These are phyloP conservation scores for Caenorhabditis virilis DNA, from an alignment of 2,888 invertebrate genomes.

Conservation along the genomic window DNA sequence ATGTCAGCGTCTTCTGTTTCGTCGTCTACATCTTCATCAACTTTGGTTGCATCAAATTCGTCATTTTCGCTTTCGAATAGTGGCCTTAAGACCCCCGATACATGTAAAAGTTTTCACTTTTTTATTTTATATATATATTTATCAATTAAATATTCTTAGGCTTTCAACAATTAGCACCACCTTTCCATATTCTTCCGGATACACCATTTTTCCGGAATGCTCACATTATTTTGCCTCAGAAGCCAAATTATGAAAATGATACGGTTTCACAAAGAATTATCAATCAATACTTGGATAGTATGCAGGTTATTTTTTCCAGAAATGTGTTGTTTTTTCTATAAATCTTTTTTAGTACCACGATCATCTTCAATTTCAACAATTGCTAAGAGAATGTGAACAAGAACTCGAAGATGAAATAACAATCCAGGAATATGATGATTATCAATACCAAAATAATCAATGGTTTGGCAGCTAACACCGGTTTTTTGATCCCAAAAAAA, in stretches of 20 bases:
- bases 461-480: too few species aligned
- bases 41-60: background rate
- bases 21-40: background rate
- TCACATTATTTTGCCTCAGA: slow-evolving; percentile 36
- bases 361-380: too few species aligned
- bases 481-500: too few species aligned
- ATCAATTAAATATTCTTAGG: slow-evolving; percentile 4
- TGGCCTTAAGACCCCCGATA: too few species aligned
- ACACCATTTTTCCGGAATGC: slow-evolving; percentile 48
- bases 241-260: background rate
- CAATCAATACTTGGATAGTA: slow-evolving; percentile 39
- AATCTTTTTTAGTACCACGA: too few species aligned
- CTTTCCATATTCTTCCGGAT: slow-evolving; percentile 44
- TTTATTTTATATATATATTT: background rate
- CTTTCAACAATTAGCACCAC: slow-evolving; percentile 32
- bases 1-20: background rate
- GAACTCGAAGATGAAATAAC: too few species aligned
- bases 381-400: too few species aligned
- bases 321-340: too few species aligned
- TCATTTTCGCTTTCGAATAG: too few species aligned
- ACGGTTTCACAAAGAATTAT: slow-evolving; percentile 27
- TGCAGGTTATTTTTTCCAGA: too few species aligned
- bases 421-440: too few species aligned
- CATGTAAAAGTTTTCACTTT: background rate
- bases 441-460: too few species aligned